phyloP scores from a whole-genome alignment of 53 echinoderm and acorn worm species.

The Holothuria leucospilota region DNA sequence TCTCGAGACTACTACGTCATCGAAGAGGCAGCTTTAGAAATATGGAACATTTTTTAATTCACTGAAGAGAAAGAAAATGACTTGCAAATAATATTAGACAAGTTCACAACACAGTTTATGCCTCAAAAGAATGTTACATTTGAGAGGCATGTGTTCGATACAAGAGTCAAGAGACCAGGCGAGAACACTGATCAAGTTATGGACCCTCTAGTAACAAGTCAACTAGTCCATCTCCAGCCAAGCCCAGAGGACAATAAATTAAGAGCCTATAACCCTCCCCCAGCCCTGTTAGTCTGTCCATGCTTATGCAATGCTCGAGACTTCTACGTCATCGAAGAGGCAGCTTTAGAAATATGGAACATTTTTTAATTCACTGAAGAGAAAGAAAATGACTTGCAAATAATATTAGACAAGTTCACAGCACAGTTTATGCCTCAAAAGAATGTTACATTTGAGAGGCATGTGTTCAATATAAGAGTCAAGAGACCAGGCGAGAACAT shows the following conservation, averaged over 20 bases:
- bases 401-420: neutral
- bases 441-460: constrained; percentile 19
- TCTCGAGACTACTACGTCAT: constrained; percentile 40
- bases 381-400: neutral
- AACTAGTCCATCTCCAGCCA: too few species aligned
- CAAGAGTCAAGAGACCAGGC: constrained; percentile 9
- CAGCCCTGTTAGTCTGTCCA: too few species aligned
- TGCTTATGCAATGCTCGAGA: constrained; percentile 7
- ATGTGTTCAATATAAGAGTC: constrained; percentile 25
- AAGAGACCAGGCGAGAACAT: neutral
- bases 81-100: neutral
- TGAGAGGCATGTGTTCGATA: constrained; percentile 34
- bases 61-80: neutral
- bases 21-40: constrained; percentile 60
- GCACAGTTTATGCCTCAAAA: neutral
- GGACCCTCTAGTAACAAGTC: too few species aligned
- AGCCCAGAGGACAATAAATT: too few species aligned
- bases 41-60: constrained; percentile 46
- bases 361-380: constrained; percentile 21
- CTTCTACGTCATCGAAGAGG: constrained; percentile 52
- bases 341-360: constrained; percentile 60
- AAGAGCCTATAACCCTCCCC: too few species aligned
- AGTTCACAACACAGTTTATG: neutral
- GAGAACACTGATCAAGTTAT: neutral
- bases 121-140: constrained; percentile 5